Percentiles rank a stretch among this genome's conserved stretches.
These are phyloP conservation scores for Oncopeltus fasciatus DNA, from an alignment of 1,140 invertebrate species.

Conservation along the genomic window DNA sequence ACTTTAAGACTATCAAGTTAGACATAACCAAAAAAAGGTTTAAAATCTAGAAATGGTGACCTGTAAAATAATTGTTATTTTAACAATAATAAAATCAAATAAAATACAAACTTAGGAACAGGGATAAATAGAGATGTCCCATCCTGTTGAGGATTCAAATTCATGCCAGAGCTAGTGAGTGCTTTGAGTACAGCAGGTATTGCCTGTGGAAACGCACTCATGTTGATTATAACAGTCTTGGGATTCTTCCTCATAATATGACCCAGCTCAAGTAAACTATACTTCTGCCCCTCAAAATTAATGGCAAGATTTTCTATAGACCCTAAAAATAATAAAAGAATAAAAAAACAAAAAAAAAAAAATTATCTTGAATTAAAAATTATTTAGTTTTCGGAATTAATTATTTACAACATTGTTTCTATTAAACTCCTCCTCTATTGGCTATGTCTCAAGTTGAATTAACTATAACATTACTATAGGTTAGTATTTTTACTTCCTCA, in stretches of 20 bases:
- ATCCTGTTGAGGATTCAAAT: conserved; percentile 88
- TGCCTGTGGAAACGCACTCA: conserved; percentile 67
- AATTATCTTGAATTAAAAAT: too few species aligned
- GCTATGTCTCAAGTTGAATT: too few species aligned
- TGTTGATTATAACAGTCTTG: conserved; percentile 70
- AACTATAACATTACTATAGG: too few species aligned
- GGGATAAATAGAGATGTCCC: conserved; percentile 76
- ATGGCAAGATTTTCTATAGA: conserved; percentile 62
- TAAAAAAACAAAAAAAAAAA: too few species aligned
- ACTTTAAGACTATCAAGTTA: too few species aligned
- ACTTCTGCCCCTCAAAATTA: conserved; percentile 63
- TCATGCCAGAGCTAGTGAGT: conserved; percentile 66
- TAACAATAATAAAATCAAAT: not conserved
- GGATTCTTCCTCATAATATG: conserved; percentile 75
- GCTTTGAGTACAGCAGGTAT: conserved; percentile 61
- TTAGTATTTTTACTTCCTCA: too few species aligned
- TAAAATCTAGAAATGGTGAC: too few species aligned
- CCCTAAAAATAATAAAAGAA: too few species aligned
- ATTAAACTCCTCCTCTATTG: too few species aligned
- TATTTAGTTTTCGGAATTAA: too few species aligned
- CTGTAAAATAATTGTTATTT: not conserved
- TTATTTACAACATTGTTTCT: too few species aligned
- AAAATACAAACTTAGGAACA: conserved; percentile 58
- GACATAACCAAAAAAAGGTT: too few species aligned
- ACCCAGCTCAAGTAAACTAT: conserved; percentile 75